phyloP scores from a whole-genome alignment of 2,888 invertebrate genomes.

The Mesorhabditis sp. region DNA sequence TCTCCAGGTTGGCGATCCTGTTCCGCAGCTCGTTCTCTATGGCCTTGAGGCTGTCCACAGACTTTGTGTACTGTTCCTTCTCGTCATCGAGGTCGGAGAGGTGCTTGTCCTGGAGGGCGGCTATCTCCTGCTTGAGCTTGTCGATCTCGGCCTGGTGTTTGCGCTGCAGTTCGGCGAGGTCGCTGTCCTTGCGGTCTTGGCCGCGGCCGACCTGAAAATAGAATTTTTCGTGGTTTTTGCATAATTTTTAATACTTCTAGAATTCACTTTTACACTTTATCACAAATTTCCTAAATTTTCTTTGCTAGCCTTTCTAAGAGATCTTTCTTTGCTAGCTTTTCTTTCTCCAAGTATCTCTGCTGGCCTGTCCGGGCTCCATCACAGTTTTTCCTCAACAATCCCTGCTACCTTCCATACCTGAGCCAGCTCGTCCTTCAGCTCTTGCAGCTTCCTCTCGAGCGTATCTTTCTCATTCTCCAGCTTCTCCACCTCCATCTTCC shows the following conservation, averaged over 20 bases:
- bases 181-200: conserved; percentile 44
- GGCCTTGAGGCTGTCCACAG: conserved; percentile 40
- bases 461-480: conserved; percentile 55
- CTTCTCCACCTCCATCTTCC: conserved; percentile 50
- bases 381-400: too few species aligned
- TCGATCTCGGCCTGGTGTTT: conserved; percentile 53
- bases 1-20: conserved; percentile 46
- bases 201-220: conserved; percentile 36
- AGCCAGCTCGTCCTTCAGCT: conserved; percentile 51
- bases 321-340: too few species aligned
- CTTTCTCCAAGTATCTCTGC: too few species aligned
- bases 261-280: too few species aligned
- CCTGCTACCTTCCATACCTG: too few species aligned
- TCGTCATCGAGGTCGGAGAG: conserved; percentile 53
- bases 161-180: conserved; percentile 45
- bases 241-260: too few species aligned
- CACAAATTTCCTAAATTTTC: too few species aligned
- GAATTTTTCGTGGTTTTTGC: too few species aligned
- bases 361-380: too few species aligned
- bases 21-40: conserved; percentile 51
- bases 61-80: conserved; percentile 48
- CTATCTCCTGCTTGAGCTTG: conserved; percentile 49
- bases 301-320: too few species aligned
- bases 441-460: conserved; percentile 47
- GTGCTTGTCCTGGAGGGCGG: conserved; percentile 48